Base-by-base conservation (phyloP, 2,888 invertebrate genomes). In the Autographa pulchrina region DNA sequence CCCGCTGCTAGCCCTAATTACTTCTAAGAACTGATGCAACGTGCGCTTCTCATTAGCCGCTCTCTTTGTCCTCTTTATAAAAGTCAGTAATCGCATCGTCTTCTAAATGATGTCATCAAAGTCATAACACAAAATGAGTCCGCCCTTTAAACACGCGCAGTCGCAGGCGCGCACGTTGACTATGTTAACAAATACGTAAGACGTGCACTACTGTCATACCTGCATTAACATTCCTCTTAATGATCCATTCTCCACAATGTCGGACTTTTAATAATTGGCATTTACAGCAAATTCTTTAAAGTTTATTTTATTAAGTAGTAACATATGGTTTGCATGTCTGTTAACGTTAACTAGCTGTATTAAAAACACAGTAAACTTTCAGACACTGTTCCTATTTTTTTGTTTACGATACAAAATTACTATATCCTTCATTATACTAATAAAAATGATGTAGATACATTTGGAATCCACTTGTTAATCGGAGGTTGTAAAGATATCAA, bases 1-100 rank as follows among this genome's bases (percentile, higher is more conserved):
- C 79, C 83, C 81, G 75, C 85, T 76, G 83, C 88, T 86, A 87
- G 85, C 79, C 86, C 89, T 90, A 89, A 91, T 91, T 91, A 85
- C 80, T 90, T 90, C 89, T 84, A 76, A 80, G 90, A 89, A 90
- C 73, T 78, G 75, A 61, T 81, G 80, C 81, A 84, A 77, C 82
- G 75, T 81, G 70, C 80, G 75, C 73, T 81, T 80, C 84, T 85
- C 83, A 85, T 86, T 87, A 87, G 75, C 74, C 76, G 75, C 75
- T 76, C 80, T 80, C 85, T 84, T 85, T 85, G 84, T 84, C 82
- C 70, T 77, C 78, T 77, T 68, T 72, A 78, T 78, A 73, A 64
- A 70, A 80, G 61, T 64, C 62, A 38, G 52, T 81, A 76, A 81
- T 75, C 70, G 72, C 65, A 80, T 77, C 70, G 32, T 77, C 72